Conservation (phyloP, 2,113 vertebrate species). For the Taurulus bubalis region DNA sequence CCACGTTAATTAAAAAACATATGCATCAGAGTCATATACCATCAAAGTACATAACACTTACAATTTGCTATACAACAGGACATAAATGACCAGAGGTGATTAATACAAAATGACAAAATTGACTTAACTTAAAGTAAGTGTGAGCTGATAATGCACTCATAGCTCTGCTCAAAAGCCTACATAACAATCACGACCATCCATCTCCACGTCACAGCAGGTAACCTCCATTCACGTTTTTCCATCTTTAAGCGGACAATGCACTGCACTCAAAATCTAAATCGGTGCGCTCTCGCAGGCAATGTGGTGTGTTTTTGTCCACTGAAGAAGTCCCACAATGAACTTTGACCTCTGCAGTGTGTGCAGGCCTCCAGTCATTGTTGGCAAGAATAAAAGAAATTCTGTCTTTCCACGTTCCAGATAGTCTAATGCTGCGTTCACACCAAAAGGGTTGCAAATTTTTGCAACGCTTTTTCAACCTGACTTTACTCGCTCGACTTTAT, state of each 20-base stretch:
- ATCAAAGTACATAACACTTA: slow-evolving; percentile 1
- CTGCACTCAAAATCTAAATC: slow-evolving; percentile 1
- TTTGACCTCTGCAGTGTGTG: background rate
- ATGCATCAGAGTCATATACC: background rate
- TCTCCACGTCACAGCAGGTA: background rate
- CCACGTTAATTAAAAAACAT: slow-evolving; percentile 9
- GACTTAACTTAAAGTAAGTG: background rate
- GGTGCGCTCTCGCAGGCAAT: slow-evolving; percentile 7
- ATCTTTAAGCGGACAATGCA: background rate
- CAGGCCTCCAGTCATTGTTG: background rate
- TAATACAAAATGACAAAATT: background rate
- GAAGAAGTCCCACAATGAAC: background rate
- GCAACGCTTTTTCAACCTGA: too few species aligned
- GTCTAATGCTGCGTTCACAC: too few species aligned
- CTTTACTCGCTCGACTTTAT: too few species aligned
- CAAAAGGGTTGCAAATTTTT: too few species aligned
- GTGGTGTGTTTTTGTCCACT: background rate
- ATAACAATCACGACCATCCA: background rate
- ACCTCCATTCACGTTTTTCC: slow-evolving; percentile 5
- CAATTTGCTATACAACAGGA: background rate
- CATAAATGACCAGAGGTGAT: background rate
- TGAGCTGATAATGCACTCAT: slow-evolving; percentile 18
- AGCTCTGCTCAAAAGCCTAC: background rate
- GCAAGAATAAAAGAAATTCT: background rate
- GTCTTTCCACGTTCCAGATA: background rate